Evolutionary conservation across 2,797 vertebrate species (phyloP).

Genomic region (Melopsittacus undulatus): DNA sequence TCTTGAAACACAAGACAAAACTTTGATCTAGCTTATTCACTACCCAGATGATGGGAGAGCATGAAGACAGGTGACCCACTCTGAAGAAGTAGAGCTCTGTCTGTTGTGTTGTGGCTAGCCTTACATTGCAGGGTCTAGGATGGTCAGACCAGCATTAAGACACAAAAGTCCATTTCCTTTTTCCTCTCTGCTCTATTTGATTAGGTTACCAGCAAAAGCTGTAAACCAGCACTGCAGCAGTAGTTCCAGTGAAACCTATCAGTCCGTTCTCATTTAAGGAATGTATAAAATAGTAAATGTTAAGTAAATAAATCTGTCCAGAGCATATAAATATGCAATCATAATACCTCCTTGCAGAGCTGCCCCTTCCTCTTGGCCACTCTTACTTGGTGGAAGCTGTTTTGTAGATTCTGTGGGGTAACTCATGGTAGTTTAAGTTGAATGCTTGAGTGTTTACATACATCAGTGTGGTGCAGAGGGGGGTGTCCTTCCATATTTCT

Average conservation of each 20-base stretch:
- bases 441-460: background rate
- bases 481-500: background rate
- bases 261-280: background rate
- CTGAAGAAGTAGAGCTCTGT: background rate
- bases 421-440: background rate
- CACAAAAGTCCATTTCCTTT: background rate
- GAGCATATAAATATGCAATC: background rate
- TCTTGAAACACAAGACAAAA: background rate
- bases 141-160: background rate
- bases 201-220: slow-evolving; percentile 1
- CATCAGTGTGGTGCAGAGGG: background rate
- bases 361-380: background rate
- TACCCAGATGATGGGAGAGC: background rate
- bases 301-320: slow-evolving; percentile 43
- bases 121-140: background rate
- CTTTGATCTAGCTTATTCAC: background rate
- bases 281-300: slow-evolving; percentile 17
- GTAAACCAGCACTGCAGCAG: background rate
- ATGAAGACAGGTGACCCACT: background rate
- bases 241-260: slow-evolving; percentile 10
- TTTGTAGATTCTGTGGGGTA: background rate
- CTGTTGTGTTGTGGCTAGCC: background rate
- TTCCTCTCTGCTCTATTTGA: background rate
- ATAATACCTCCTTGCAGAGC: background rate
- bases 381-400: background rate